Conservation (phyloP, 2,113 vertebrate genomes). For the Aptenodytes forsteri region DNA sequence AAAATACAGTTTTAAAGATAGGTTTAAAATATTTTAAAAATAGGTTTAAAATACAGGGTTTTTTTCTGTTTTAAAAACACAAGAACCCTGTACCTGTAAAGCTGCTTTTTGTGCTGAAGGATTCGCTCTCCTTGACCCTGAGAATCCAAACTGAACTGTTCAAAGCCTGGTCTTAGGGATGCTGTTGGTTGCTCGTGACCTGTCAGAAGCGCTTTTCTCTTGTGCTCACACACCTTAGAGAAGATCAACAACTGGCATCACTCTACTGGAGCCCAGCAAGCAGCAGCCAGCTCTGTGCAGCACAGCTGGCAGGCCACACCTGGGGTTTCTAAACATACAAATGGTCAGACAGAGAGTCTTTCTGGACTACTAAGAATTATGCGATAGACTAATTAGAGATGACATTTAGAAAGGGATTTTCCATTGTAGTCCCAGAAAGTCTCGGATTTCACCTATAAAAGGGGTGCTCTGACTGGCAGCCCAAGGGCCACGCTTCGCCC, state of each 20-base stretch:
- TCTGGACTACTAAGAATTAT: not conserved
- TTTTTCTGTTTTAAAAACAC: not conserved
- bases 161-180: not conserved
- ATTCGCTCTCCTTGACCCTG: not conserved
- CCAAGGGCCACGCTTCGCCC: not conserved
- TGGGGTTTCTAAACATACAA: not conserved
- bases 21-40: too few species aligned
- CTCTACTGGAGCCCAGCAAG: not conserved
- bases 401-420: slow-evolving; percentile 31
- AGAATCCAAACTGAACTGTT: not conserved
- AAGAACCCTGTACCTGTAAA: not conserved
- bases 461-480: not conserved
- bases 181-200: not conserved
- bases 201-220: not conserved
- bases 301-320: not conserved
- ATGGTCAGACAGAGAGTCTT: not conserved
- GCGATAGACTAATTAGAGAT: not conserved
- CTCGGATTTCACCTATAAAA: slow-evolving; percentile 16
- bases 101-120: not conserved
- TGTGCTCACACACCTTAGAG: not conserved
- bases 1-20: not conserved
- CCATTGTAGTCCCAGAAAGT: not conserved
- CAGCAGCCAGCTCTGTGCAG: not conserved
- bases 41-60: not conserved
- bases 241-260: not conserved